These are phyloP conservation scores for Pipistrellus nathusii DNA, from an alignment of 2,797 vertebrate species.

Conservation along the genomic window DNA sequence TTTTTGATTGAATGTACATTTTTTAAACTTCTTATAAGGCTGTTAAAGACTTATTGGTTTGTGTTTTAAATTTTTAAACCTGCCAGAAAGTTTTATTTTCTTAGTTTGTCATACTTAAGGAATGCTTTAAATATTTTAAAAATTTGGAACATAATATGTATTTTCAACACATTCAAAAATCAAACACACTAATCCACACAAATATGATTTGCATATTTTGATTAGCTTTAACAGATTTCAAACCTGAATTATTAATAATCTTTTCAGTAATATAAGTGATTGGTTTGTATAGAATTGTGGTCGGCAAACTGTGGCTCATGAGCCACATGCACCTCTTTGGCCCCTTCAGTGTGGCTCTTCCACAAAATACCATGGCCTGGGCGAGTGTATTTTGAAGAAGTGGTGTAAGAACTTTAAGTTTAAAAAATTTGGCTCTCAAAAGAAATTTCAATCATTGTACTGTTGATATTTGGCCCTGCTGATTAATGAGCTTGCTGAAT, in stretches of 20 bases:
- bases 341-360: too few relatives aligned
- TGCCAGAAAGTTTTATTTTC: not conserved
- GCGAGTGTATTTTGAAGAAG: too few relatives aligned
- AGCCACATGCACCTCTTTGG: too few relatives aligned
- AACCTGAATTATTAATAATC: not conserved
- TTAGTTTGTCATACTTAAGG: not conserved
- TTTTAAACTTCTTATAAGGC: conserved; percentile 18
- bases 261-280: not conserved
- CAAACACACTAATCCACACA: not conserved
- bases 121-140: conserved; percentile 36
- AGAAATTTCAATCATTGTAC: too few relatives aligned
- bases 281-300: not conserved
- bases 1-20: conserved; percentile 25
- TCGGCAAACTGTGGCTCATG: too few relatives aligned
- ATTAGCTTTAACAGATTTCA: not conserved
- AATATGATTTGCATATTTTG: not conserved
- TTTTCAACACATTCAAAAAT: not conserved
- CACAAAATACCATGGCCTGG: too few relatives aligned
- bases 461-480: too few relatives aligned
- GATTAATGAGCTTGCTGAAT: too few relatives aligned
- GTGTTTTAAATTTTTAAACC: conserved; percentile 43
- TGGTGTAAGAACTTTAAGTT: too few relatives aligned
- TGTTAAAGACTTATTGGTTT: not conserved
- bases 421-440: too few relatives aligned
- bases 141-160: not conserved